phyloP scores from a whole-genome alignment of 2,797 vertebrate species.

The Channallabes apus region DNA sequence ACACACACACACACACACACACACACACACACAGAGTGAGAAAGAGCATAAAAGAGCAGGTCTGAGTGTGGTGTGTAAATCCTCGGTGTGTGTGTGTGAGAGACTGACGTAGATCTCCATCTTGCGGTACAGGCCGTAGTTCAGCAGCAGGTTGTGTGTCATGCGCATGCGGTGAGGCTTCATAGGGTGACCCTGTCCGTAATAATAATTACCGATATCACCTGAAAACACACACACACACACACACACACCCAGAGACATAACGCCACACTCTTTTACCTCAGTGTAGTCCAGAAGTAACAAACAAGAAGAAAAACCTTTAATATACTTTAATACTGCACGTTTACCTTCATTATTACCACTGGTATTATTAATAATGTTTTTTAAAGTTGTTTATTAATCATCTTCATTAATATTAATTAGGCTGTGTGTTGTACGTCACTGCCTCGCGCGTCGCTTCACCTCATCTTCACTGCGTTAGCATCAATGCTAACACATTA shows the following conservation, averaged over 20 bases:
- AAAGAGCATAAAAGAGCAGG: too few species aligned
- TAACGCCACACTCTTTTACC: not conserved
- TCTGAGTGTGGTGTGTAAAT: not conserved
- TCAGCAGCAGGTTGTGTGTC: conserved; percentile 95
- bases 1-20: not conserved
- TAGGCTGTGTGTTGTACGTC: too few species aligned
- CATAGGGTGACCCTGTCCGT: conserved; percentile 95
- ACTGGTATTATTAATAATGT: not conserved
- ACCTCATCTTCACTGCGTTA: not conserved
- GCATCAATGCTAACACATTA: not conserved
- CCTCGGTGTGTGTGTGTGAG: not conserved
- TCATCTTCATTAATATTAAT: too few species aligned
- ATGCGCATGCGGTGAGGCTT: conserved; percentile 95
- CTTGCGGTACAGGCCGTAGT: conserved; percentile 88
- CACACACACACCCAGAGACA: too few species aligned
- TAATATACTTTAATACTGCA: not conserved
- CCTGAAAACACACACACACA: conserved; percentile 66
- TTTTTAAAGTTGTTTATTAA: too few species aligned
- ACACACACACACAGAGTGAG: not conserved
- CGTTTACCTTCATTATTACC: not conserved
- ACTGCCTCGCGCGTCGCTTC: too few species aligned
- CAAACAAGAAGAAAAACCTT: not conserved
- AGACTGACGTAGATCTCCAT: not conserved
- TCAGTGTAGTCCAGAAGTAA: not conserved
- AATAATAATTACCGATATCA: conserved; percentile 96